Evolutionary conservation across 30 jellyfish, hydroid and myxozoan species (phyloP).

Genomic region (Pelagia noctiluca): DNA sequence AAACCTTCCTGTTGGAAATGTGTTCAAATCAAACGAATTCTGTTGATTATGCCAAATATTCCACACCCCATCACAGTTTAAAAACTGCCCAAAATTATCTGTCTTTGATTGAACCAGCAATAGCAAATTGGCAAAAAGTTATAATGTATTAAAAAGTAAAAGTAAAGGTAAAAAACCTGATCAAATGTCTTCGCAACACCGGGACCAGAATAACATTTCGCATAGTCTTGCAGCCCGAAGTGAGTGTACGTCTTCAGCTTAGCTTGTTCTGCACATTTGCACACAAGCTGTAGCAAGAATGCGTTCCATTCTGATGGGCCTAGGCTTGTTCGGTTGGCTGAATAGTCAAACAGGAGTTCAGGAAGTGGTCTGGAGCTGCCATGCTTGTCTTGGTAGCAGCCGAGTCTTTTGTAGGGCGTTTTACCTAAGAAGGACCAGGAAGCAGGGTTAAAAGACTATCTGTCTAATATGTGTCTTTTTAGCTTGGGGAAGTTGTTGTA

Average conservation of each 20-base stretch:
- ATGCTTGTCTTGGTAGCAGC: slow-evolving; percentile 75
- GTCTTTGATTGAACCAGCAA: too few species aligned
- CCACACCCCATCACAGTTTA: too few species aligned
- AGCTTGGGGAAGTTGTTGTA: too few species aligned
- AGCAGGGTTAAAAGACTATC: background rate
- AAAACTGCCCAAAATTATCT: too few species aligned
- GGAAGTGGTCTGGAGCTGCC: slow-evolving; percentile 80
- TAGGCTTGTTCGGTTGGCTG: slow-evolving; percentile 73
- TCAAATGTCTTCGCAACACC: slow-evolving; percentile 63
- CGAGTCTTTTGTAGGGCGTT: slow-evolving; percentile 62
- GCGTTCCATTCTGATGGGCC: slow-evolving; percentile 55
- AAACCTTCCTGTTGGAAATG: too few species aligned
- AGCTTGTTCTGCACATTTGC: slow-evolving; percentile 82
- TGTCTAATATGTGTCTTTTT: background rate
- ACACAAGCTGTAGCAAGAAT: slow-evolving; percentile 74
- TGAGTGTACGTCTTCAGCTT: slow-evolving; percentile 75
- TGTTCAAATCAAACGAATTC: too few species aligned
- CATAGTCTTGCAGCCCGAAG: slow-evolving; percentile 85
- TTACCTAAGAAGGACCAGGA: slow-evolving; percentile 31
- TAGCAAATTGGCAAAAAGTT: too few species aligned
- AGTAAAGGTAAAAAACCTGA: slow-evolving; percentile 32
- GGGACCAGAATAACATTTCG: slow-evolving; percentile 88
- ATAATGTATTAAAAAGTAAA: background rate
- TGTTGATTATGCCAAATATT: too few species aligned
- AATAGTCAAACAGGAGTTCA: slow-evolving; percentile 77